Conservation (phyloP, 2,797 vertebrate genomes). For the Cephalopachus bancanus region DNA sequence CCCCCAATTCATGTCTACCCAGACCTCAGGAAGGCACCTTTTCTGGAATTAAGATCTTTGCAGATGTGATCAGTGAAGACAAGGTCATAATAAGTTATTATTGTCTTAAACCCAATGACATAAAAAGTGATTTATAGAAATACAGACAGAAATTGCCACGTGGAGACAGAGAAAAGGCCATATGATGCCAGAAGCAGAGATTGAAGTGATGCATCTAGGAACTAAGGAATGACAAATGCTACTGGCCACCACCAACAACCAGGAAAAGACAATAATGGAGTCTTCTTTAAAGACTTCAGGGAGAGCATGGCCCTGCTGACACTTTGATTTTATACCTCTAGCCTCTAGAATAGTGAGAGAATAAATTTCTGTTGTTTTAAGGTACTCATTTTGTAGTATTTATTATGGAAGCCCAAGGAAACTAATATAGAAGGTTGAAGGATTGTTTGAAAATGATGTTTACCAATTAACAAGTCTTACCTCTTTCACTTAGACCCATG, state of each 20-base stretch:
- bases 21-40: not conserved
- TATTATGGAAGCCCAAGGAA: not conserved
- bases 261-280: not conserved
- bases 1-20: not conserved
- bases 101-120: not conserved
- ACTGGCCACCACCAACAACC: not conserved
- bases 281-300: not conserved
- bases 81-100: not conserved
- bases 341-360: not conserved
- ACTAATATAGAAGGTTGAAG: not conserved
- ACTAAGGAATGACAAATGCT: too few species aligned
- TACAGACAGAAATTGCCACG: not conserved
- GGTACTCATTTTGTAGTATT: not conserved
- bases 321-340: not conserved
- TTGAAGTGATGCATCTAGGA: not conserved
- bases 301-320: not conserved
- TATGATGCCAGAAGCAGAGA: not conserved
- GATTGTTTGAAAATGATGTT: not conserved
- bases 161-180: not conserved
- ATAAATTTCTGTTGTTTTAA: not conserved
- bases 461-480: not conserved
- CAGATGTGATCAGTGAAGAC: not conserved
- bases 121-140: not conserved
- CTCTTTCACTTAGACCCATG: not conserved
- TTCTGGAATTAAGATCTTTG: not conserved